A percentile compares a stretch with the other conserved stretches of the same genome.
These are phyloP conservation scores for Xanthorhoe designata DNA, from an alignment of 2,888 invertebrate genomes.

Conservation along the genomic window DNA sequence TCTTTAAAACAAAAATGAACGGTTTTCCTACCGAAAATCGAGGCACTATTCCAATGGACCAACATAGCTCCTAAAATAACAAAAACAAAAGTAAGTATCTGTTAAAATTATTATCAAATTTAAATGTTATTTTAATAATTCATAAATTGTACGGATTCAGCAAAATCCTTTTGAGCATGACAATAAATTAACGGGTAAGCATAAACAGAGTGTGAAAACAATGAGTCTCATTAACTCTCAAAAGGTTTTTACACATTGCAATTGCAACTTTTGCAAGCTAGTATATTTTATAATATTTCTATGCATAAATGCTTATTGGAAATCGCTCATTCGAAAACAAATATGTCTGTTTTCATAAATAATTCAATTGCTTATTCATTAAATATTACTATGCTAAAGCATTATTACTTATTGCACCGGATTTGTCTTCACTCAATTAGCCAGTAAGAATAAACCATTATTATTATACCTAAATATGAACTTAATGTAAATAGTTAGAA, in stretches of 20 bases:
- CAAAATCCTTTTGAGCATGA: not conserved
- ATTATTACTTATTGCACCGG: too few relatives aligned
- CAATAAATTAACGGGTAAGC: slow-evolving; percentile 4
- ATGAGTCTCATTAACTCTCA: slow-evolving; percentile 3
- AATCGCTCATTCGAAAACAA: not conserved
- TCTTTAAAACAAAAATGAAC: too few relatives aligned
- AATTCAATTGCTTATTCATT: not conserved
- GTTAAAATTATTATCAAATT: not conserved
- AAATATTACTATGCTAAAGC: too few relatives aligned
- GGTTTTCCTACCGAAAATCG: not conserved
- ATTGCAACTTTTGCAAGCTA: too few relatives aligned
- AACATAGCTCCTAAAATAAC: not conserved
- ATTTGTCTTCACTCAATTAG: too few relatives aligned
- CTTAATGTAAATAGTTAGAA: too few relatives aligned
- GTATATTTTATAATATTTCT: not conserved
- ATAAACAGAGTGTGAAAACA: slow-evolving; percentile 7
- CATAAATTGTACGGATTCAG: not conserved
- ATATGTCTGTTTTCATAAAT: not conserved
- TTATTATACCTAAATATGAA: too few relatives aligned
- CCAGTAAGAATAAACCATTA: too few relatives aligned
- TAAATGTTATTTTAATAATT: not conserved
- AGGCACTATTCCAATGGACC: not conserved
- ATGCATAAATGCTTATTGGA: not conserved
- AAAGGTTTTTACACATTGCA: slow-evolving; percentile 5
- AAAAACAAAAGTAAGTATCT: too few relatives aligned